phyloP scores from a whole-genome alignment of 64 coral and sea anemone genomes.

The Orbicella faveolata region DNA sequence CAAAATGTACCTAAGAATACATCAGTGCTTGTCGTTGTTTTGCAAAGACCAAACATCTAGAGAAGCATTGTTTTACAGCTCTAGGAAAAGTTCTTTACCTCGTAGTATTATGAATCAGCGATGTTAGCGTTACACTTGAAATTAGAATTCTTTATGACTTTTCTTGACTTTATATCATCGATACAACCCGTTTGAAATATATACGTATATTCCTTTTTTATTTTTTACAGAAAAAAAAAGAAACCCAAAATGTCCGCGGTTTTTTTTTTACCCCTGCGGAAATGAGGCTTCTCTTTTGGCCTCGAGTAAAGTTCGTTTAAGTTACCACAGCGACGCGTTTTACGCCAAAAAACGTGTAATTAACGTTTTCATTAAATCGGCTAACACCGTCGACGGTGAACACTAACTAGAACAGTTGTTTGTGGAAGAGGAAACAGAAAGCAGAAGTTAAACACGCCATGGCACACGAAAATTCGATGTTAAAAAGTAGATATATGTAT shows the following conservation, averaged over 20 bases:
- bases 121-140: neutral
- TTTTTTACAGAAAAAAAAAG: no score
- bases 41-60: neutral
- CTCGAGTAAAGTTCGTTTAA: neutral
- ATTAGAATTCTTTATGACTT: neutral
- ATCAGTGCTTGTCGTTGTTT: neutral
- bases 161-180: neutral
- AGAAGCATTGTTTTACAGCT: neutral
- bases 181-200: no score
- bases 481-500: neutral
- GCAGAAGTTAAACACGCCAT: neutral
- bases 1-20: neutral
- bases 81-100: neutral
- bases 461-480: neutral
- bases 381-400: neutral
- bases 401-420: neutral
- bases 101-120: neutral
- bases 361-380: constrained; percentile 5
- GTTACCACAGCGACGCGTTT: neutral
- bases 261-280: neutral
- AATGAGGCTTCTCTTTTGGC: neutral
- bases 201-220: no score
- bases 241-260: neutral
- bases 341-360: constrained; percentile 1
- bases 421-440: neutral